phyloP scores from a whole-genome alignment of 2,888 invertebrate species.

The Octonoba sinensis region DNA sequence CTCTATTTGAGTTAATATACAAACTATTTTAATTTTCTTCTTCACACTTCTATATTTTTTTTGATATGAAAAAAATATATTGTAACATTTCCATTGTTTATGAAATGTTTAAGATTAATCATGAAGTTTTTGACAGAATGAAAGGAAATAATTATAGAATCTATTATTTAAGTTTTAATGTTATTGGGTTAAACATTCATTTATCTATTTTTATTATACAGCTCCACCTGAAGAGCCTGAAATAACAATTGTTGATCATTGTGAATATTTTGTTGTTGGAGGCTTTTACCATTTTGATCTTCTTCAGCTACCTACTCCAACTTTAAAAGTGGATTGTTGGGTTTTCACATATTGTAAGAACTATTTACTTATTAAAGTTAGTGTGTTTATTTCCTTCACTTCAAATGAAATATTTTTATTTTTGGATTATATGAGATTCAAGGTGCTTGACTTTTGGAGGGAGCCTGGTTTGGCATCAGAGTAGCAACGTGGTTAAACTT shows the following conservation, averaged over 20 bases:
- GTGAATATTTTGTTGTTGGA: constrained; percentile 48
- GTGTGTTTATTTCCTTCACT: neutral
- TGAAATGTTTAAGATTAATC: too few species aligned
- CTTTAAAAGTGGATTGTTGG: constrained; percentile 52
- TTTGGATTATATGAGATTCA: neutral
- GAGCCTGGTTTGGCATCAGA: too few species aligned
- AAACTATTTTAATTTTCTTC: too few species aligned
- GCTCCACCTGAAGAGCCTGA: constrained; percentile 56
- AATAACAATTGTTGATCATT: constrained; percentile 33
- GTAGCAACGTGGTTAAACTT: too few species aligned
- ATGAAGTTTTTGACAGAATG: too few species aligned
- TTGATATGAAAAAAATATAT: too few species aligned
- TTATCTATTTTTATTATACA: neutral
- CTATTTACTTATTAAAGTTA: neutral
- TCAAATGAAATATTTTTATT: neutral
- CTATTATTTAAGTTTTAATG: neutral
- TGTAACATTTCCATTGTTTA: too few species aligned
- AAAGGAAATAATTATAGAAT: too few species aligned
- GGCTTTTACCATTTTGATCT: constrained; percentile 58
- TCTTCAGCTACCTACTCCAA: constrained; percentile 51
- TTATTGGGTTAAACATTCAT: neutral
- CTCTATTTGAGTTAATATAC: too few species aligned
- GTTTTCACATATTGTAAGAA: constrained; percentile 49
- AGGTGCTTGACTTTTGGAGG: too few species aligned
- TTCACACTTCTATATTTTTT: too few species aligned